phyloP scores from a whole-genome alignment of 1,140 invertebrate genomes.

The Neodiprion pinetum region DNA sequence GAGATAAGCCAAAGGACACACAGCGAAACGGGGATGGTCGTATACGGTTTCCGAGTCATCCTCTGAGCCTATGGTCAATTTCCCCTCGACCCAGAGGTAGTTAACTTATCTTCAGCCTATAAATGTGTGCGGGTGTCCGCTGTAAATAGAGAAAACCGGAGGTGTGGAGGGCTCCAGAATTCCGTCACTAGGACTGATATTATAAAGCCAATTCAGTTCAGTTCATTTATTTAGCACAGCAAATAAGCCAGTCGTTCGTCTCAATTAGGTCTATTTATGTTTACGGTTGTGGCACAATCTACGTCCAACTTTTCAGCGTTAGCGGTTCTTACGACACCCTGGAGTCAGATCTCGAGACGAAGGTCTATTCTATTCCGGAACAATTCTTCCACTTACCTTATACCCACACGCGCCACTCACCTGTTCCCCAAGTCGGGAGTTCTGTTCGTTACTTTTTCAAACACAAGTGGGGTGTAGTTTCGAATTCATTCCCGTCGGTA shows the following conservation, averaged over 20 bases:
- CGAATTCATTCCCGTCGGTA: too few relatives aligned
- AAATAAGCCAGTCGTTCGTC: background rate
- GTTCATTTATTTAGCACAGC: background rate
- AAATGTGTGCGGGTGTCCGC: too few relatives aligned
- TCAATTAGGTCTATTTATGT: conserved; percentile 2
- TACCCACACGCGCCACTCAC: background rate
- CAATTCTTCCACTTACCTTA: background rate
- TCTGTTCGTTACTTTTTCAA: background rate
- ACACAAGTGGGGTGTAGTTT: too few relatives aligned
- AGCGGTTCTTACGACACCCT: background rate
- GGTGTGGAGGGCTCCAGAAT: too few relatives aligned
- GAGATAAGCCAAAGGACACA: too few relatives aligned
- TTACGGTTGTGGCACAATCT: background rate
- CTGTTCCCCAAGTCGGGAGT: background rate
- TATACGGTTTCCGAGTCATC: too few relatives aligned
- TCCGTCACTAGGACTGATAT: too few relatives aligned
- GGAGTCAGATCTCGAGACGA: background rate
- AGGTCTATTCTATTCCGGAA: background rate
- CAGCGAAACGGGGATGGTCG: too few relatives aligned
- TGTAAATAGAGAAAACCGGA: too few relatives aligned
- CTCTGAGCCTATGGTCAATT: too few relatives aligned
- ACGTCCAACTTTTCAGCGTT: background rate
- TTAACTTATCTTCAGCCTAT: too few relatives aligned
- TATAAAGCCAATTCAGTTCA: background rate
- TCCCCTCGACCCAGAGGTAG: too few relatives aligned